Base-by-base conservation (phyloP, 2,797 vertebrate genomes). In the Aeoliscus strigatus region DNA sequence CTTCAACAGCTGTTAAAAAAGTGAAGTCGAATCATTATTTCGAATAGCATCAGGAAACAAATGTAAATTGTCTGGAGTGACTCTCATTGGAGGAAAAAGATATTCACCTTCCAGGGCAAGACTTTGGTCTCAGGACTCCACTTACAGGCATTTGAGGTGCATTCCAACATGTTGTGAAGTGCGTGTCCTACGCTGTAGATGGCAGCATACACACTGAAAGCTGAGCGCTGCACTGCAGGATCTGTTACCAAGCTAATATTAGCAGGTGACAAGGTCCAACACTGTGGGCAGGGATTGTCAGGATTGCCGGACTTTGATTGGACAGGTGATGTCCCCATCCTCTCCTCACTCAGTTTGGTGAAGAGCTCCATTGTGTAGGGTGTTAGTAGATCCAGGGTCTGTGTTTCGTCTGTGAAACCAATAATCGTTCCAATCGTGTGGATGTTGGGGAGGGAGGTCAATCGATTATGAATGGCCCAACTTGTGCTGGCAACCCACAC, bases 401-500 rank as follows among this genome's bases (percentile, higher is more conserved):
- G 37, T 0, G 66, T 67, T 8, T 51, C 76, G 52, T 85, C 80
- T 7, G 72, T 55, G 12, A 97, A 93, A 21, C 85, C 92, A 0
- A 98, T 76, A 36, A 97, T 66, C 0, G 91, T 93, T 13, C 94
- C 94, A 0, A 94, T 27, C 6, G 14, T 77, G 14, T 75, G 28
- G 21, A 96, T 86, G 24, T 77, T 46, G 0, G 84, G 82, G 10
- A 89, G 60, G 4, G 39, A 53, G 50, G 51, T 17, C 0, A 90
- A 0, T 10, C 1, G 13, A 1, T 80, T 49, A 0, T 79, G 52
- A 15, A 89, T 40, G 9, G 85, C 27, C 94, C 94, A 97, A n/a
- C 84, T 77, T 23, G 91, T 87, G 0, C 87, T 92, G 51, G 70
- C 91, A 1, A 97, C 67, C 96, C 96, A 97, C 9, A 97, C 92